Conservation (phyloP, 1,140 invertebrate species). For the Branchinecta lindahli region DNA sequence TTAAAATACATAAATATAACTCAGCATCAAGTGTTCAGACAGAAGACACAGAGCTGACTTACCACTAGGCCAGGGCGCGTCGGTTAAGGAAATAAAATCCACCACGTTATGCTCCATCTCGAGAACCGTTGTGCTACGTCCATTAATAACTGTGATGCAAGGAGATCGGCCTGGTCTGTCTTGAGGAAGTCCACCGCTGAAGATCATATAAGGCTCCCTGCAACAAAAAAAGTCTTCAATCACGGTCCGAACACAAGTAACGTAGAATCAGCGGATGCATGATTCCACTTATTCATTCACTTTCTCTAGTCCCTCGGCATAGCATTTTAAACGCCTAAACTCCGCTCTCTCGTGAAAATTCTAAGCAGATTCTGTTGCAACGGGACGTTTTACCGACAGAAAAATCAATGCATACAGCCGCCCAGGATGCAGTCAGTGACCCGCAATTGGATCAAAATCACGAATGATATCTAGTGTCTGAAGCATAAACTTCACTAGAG, state of each 20-base stretch:
- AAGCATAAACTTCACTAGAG: no score
- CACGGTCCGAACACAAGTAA: not conserved
- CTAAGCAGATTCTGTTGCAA: no score
- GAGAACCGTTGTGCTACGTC: slow-evolving; percentile 84
- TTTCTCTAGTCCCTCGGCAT: not conserved
- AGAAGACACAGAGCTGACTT: slow-evolving; percentile 28
- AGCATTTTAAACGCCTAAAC: no score
- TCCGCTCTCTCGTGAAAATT: no score
- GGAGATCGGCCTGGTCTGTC: slow-evolving; percentile 77
- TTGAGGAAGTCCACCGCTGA: slow-evolving; percentile 82
- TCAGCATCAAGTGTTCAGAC: slow-evolving; percentile 10
- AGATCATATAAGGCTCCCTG: slow-evolving; percentile 77
- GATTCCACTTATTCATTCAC: not conserved
- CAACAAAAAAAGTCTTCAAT: slow-evolving; percentile 22
- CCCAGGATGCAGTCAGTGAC: no score
- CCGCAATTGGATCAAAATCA: no score
- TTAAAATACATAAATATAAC: not conserved
- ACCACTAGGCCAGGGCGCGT: slow-evolving; percentile 84
- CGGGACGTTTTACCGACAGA: no score
- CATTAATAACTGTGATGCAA: slow-evolving; percentile 87
- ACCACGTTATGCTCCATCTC: slow-evolving; percentile 99
- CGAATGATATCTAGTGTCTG: no score
- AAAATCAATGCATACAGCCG: no score
- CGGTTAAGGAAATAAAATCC: slow-evolving; percentile 88
- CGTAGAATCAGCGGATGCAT: slow-evolving; percentile 1